A percentile compares a stretch with the other conserved stretches of the same genome.
Evolutionary conservation across 35 echinoderm and acorn worm species (phyloP).

Genomic region (Ptychodera flava): DNA sequence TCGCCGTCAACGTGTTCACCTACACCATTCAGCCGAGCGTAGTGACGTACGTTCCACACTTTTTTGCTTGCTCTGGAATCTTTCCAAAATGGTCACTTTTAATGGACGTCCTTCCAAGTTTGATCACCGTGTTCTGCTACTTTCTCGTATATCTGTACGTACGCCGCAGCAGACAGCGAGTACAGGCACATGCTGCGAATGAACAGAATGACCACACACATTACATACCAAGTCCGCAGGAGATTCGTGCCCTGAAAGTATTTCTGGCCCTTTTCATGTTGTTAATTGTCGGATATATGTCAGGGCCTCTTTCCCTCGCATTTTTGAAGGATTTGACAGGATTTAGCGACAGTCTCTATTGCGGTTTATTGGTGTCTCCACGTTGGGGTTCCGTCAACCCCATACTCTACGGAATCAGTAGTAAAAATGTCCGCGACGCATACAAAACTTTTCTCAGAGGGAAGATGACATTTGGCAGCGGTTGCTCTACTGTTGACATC

Average conservation of each 20-base stretch:
- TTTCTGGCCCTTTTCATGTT: background rate
- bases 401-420: background rate
- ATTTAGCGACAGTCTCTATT: background rate
- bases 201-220: background rate
- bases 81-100: background rate
- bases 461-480: background rate
- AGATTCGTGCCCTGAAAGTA: background rate
- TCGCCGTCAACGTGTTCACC: background rate
- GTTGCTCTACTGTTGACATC: too few species aligned
- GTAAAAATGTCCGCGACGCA: background rate
- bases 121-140: background rate
- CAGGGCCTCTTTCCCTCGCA: background rate
- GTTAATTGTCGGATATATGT: background rate
- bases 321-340: background rate
- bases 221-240: background rate
- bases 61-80: background rate
- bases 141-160: background rate
- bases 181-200: background rate
- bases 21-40: background rate
- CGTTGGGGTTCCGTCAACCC: background rate
- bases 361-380: background rate
- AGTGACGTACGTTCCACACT: background rate
- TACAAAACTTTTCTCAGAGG: background rate
- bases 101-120: background rate
- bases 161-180: background rate